Evolutionary conservation across 2,888 invertebrate genomes (phyloP).

Genomic region (Caenorhabditis wallacei): DNA sequence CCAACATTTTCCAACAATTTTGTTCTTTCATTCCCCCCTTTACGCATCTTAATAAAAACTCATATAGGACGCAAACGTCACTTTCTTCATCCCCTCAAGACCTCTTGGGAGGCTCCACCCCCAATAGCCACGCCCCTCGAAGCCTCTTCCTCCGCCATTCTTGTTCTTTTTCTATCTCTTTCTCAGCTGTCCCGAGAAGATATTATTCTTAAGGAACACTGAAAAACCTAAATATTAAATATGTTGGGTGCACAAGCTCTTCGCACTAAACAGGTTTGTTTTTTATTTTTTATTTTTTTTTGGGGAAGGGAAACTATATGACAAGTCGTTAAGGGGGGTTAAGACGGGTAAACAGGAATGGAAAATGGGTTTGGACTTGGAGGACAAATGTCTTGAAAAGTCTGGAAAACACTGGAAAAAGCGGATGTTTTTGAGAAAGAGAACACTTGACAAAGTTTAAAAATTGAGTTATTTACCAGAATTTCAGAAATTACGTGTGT

Average conservation of each 20-base stretch:
- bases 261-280: slow-evolving; percentile 69
- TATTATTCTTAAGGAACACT: neutral
- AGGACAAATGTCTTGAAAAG: neutral
- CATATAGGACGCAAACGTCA: slow-evolving; percentile 13
- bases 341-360: slow-evolving; percentile 4
- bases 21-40: neutral
- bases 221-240: neutral
- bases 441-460: neutral
- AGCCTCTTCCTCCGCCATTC: neutral
- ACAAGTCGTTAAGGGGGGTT: neutral
- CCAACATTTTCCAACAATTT: neutral
- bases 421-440: neutral
- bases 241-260: slow-evolving; percentile 73
- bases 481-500: no score
- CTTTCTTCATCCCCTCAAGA: slow-evolving; percentile 24
- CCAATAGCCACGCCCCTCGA: slow-evolving; percentile 27
- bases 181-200: neutral
- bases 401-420: neutral
- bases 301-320: no score
- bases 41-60: slow-evolving; percentile 5
- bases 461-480: neutral
- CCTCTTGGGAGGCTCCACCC: slow-evolving; percentile 17
- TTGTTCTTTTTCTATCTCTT: slow-evolving; percentile 9
- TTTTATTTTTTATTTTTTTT: slow-evolving; percentile 5
- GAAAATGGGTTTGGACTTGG: neutral